Conservation (phyloP, 2,113 vertebrate species). For the Dinomys branickii region DNA sequence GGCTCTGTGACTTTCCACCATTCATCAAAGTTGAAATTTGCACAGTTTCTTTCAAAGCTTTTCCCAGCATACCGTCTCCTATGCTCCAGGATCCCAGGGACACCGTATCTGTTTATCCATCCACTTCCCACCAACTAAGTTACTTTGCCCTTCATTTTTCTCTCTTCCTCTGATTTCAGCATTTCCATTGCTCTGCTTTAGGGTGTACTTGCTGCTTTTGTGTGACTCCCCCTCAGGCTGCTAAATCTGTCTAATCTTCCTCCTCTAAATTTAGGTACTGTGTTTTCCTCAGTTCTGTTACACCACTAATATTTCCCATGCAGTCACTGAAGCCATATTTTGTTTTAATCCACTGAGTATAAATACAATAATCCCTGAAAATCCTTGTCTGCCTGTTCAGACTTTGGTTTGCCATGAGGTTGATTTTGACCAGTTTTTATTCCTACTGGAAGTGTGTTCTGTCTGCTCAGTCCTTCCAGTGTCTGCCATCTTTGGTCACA, state of each 20-base stretch:
- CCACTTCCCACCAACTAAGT: background rate
- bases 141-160: no score
- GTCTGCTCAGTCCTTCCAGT: background rate
- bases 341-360: background rate
- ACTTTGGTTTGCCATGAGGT: background rate
- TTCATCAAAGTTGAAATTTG: background rate
- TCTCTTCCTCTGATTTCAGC: background rate
- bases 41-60: background rate
- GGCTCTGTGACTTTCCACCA: background rate
- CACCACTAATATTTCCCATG: background rate
- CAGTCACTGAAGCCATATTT: background rate
- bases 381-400: background rate
- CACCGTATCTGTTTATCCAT: background rate
- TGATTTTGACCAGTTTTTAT: background rate
- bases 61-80: background rate
- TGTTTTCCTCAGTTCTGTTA: background rate
- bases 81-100: background rate
- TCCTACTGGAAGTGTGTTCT: background rate
- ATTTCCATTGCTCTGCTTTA: background rate
- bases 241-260: background rate
- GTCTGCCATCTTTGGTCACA: accelerated
- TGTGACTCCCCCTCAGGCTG: background rate
- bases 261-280: background rate
- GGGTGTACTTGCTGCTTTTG: background rate
- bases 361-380: background rate